A percentile compares a stretch with the other conserved stretches of the same genome.
Conservation (phyloP, 2,113 vertebrate species). For the Hippopotamus amphibius region DNA sequence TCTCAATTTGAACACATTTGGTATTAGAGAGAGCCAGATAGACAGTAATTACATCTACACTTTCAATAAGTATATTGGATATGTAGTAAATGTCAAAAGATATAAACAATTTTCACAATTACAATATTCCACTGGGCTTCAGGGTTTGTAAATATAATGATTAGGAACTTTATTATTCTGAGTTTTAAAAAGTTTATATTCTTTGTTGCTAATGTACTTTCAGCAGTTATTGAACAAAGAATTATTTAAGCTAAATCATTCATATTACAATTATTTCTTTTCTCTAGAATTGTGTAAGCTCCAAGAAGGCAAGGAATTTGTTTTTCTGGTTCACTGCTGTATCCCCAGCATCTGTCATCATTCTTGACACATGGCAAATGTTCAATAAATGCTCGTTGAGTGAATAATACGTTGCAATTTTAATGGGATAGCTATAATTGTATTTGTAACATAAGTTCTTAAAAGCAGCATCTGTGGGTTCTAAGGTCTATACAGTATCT, state of each 20-base stretch:
- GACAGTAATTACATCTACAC: neutral
- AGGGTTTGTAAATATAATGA: neutral
- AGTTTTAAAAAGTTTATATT: neutral
- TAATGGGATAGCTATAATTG: neutral
- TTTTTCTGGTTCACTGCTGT: neutral
- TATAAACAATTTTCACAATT: conserved; percentile 12
- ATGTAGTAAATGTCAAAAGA: neutral
- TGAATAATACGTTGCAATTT: neutral
- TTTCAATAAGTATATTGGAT: conserved; percentile 4
- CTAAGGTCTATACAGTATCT: neutral
- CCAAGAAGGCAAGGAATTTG: neutral
- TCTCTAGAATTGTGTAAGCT: neutral
- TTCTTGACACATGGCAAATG: neutral
- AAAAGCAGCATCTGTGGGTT: neutral
- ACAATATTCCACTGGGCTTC: neutral
- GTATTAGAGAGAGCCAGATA: conserved; percentile 6
- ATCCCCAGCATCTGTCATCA: neutral
- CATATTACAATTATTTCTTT: neutral
- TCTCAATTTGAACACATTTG: conserved; percentile 38
- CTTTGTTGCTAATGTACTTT: conserved; percentile 9
- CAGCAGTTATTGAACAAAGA: neutral
- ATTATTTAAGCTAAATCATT: neutral
- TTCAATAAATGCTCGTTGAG: neutral
- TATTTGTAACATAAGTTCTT: neutral
- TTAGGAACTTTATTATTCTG: neutral